Evolutionary conservation across 2,888 invertebrate species (phyloP).

Genomic region (Eupsilia transversa): DNA sequence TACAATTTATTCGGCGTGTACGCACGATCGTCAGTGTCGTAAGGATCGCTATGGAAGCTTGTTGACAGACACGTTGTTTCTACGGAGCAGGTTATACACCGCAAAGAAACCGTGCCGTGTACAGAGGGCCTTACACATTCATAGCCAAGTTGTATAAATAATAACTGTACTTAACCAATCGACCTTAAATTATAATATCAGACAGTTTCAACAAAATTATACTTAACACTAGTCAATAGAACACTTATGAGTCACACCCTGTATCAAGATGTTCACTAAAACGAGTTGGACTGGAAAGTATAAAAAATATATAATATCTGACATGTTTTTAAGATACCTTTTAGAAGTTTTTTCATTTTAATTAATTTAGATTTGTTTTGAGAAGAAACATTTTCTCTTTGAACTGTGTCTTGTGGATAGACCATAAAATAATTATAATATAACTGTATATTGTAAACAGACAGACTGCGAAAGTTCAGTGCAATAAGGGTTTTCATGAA

Average conservation of each 20-base stretch:
- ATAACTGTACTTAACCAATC: neutral
- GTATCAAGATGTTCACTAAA: conserved; percentile 28
- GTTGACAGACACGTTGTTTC: no score
- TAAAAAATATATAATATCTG: conserved; percentile 19
- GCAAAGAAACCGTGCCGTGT: no score
- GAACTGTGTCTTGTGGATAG: neutral
- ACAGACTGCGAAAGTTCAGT: neutral
- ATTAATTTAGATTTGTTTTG: neutral
- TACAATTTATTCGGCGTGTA: no score
- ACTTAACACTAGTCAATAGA: conserved; percentile 40
- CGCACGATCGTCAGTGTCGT: no score
- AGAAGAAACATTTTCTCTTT: neutral
- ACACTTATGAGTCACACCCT: conserved; percentile 28
- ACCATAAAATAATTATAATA: conserved; percentile 2
- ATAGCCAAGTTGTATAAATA: neutral
- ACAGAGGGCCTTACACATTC: neutral
- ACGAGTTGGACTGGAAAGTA: conserved; percentile 12
- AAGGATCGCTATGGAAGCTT: no score
- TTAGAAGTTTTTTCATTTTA: neutral
- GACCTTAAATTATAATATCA: conserved; percentile 17
- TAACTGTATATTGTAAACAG: conserved; percentile 1
- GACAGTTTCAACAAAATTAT: conserved; percentile 29
- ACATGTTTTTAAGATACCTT: neutral
- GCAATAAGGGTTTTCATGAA: neutral
- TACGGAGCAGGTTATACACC: no score